These are phyloP conservation scores for Aulostomus chinensis DNA, from an alignment of 2,797 vertebrate species.

Conservation along the genomic window DNA sequence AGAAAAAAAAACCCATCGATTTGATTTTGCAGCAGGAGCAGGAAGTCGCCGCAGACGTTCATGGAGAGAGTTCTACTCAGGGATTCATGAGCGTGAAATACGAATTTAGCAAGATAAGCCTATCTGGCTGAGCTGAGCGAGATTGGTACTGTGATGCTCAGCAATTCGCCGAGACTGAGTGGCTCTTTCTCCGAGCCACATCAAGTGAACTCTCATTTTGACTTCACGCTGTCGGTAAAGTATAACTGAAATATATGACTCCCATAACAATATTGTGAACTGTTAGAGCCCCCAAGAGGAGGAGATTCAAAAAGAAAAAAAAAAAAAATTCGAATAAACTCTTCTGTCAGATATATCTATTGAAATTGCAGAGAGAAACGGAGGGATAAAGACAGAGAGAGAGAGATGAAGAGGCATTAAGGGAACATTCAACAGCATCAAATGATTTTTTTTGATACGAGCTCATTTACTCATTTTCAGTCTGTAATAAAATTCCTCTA, in stretches of 20 bases:
- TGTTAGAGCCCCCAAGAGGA: slow-evolving; percentile 3
- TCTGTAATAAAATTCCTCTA: too few species aligned
- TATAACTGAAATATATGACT: slow-evolving; percentile 39
- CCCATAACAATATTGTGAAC: slow-evolving; percentile 23
- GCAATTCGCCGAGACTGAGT: slow-evolving; percentile 37
- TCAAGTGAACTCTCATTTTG: slow-evolving; percentile 42
- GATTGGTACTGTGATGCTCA: slow-evolving; percentile 52
- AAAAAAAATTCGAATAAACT: slow-evolving; percentile 17
- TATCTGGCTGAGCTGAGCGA: slow-evolving; percentile 19
- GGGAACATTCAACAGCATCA: not conserved
- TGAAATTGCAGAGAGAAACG: slow-evolving; percentile 5
- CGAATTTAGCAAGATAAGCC: slow-evolving; percentile 28
- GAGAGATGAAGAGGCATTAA: not conserved
- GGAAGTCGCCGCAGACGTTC: slow-evolving; percentile 1
- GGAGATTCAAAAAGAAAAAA: slow-evolving; percentile 3
- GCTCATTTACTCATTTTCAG: too few species aligned
- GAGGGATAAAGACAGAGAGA: not conserved
- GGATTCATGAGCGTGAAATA: slow-evolving; percentile 19
- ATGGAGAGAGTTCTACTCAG: not conserved
- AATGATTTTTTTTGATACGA: not conserved
- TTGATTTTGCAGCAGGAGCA: not conserved
- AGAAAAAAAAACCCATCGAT: too few species aligned
- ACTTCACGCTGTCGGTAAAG: slow-evolving; percentile 39
- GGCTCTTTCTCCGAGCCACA: slow-evolving; percentile 23
- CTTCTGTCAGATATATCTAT: slow-evolving; percentile 6